Base-by-base conservation (phyloP, 37 sponge, comb jelly and placozoan species). In the Mnemiopsis leidyi region DNA sequence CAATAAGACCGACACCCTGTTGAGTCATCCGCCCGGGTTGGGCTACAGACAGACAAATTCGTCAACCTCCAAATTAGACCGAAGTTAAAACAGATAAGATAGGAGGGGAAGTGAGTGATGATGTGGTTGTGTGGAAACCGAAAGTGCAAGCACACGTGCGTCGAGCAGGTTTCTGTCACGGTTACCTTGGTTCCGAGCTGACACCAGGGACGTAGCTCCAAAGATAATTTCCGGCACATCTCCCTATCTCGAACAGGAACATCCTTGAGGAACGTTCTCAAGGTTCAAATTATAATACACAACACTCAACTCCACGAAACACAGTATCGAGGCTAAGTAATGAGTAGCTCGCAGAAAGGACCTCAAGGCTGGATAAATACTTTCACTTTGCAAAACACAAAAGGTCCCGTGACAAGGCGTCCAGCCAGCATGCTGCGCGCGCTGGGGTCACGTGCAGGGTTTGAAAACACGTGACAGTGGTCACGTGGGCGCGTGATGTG, bases 141-240 rank as follows among this genome's bases (percentile, higher is more conserved):
- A 71, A 71, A 71, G 75, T 18, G 7, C 5, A 71, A 71, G 75
- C 20, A 28, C 26, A 71, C 13, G 68, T 67, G 68, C 13, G 20
- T 21, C 68, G n/a, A 48, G 61, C 61, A 48, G 13, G 5, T 48
- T 18, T 18, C 61, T 18, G 61, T 5, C 34, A 79, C 13, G 7
- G 1, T 79, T 35, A 79, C 82, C 82, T 79, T 79, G 82, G 21
- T 79, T 79, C 82, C 3, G 82, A 36, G 36, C 82, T 79, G 20
- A 29, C 29, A 34, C 82, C 82, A 31, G 82, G 82, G 5, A 79
- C 82, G 37, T 79, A 79, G 21, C 82, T 79, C 82, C 82, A 79
- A 23, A 79, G 2, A 31, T 79, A 79, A 36, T 79, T 79, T 33
- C 82, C 82, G 36, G 82, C 82, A 32, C 82, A 79, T 16, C 82